These are phyloP conservation scores for Hirudinaria manillensis DNA, from an alignment of 2,888 invertebrate species.

Conservation along the genomic window DNA sequence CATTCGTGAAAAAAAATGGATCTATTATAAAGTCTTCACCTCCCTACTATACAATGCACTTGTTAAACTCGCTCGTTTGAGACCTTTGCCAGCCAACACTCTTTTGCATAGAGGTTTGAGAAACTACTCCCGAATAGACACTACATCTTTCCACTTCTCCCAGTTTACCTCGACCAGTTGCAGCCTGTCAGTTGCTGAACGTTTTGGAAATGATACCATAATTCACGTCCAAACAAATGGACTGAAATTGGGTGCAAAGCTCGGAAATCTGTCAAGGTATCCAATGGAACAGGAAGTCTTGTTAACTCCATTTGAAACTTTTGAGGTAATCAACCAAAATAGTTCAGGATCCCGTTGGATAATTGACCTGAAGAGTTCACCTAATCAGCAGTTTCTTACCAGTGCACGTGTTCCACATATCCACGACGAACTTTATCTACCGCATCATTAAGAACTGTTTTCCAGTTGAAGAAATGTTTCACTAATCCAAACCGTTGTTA, in stretches of 20 bases:
- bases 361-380: too few relatives aligned
- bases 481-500: too few relatives aligned
- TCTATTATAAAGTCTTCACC: background rate
- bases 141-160: background rate
- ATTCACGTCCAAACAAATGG: background rate
- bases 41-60: background rate
- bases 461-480: too few relatives aligned
- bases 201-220: background rate
- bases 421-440: too few relatives aligned
- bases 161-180: background rate
- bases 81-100: background rate
- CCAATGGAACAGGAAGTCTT: background rate
- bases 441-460: too few relatives aligned
- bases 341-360: too few relatives aligned
- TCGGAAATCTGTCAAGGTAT: background rate
- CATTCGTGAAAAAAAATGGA: background rate
- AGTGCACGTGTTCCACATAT: too few relatives aligned
- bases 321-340: background rate
- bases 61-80: background rate
- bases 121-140: background rate
- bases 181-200: background rate
- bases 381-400: too few relatives aligned
- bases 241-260: background rate
- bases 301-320: background rate
- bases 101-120: background rate